These are phyloP conservation scores for Procambarus clarkii DNA, from an alignment of 1,140 invertebrate genomes.

Conservation along the genomic window DNA sequence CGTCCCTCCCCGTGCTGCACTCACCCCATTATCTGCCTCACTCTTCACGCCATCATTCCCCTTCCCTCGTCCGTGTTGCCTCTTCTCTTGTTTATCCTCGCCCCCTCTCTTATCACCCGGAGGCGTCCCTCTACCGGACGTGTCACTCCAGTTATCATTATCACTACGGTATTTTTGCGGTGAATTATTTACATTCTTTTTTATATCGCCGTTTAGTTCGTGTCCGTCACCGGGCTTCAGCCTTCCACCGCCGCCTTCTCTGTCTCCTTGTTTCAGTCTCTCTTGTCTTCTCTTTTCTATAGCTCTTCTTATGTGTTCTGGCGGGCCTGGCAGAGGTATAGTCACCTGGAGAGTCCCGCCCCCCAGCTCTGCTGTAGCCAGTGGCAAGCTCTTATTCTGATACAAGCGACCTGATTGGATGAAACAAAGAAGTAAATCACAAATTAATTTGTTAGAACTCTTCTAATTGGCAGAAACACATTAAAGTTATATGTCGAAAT, in stretches of 20 bases:
- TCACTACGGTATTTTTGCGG: background rate
- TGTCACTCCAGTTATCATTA: background rate
- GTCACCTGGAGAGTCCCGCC: conserved; percentile 59
- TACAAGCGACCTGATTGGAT: conserved; percentile 53
- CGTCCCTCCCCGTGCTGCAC: too few species aligned
- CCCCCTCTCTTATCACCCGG: background rate
- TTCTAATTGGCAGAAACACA: background rate
- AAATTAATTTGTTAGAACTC: background rate
- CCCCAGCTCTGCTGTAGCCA: conserved; percentile 56
- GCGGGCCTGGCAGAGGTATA: conserved; percentile 37
- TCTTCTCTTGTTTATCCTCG: background rate
- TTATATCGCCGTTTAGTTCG: background rate
- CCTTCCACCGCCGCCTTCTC: background rate
- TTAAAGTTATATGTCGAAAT: too few species aligned
- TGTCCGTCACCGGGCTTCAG: background rate
- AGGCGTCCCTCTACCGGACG: too few species aligned
- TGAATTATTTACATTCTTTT: background rate
- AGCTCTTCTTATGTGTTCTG: conserved; percentile 34
- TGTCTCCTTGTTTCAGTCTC: background rate
- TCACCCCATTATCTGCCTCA: too few species aligned
- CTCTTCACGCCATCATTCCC: background rate
- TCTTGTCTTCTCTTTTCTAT: conserved; percentile 27
- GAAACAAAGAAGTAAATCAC: background rate
- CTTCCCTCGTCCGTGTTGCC: background rate
- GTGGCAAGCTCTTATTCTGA: conserved; percentile 36